These are phyloP conservation scores for Rhyacophila brunnea DNA, from an alignment of 1,140 invertebrate species.

Conservation along the genomic window DNA sequence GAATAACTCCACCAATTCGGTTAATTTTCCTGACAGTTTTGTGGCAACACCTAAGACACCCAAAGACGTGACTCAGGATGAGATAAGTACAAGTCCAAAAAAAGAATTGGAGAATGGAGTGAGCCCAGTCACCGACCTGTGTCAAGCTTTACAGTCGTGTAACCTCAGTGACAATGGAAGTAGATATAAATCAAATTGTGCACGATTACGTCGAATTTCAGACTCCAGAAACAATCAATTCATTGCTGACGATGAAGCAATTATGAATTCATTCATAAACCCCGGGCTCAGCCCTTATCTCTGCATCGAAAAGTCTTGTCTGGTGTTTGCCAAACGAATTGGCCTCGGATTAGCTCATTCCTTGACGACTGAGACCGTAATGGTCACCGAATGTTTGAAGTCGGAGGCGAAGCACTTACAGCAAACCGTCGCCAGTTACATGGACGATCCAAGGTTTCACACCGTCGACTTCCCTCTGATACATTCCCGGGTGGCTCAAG, in stretches of 20 bases:
- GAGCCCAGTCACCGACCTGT: slow-evolving; percentile 59
- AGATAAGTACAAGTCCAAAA: slow-evolving; percentile 10
- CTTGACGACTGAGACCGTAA: slow-evolving; percentile 44
- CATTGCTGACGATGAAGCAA: slow-evolving; percentile 16
- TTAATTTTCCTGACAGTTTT: slow-evolving; percentile 44
- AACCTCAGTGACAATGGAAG: slow-evolving; percentile 46
- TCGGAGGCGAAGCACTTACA: slow-evolving; percentile 65
- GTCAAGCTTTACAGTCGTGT: slow-evolving; percentile 54
- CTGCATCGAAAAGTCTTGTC: slow-evolving; percentile 64
- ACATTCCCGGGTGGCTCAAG: slow-evolving; percentile 60
- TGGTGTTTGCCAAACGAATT: slow-evolving; percentile 66
- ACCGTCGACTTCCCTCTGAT: slow-evolving; percentile 61
- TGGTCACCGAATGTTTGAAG: slow-evolving; percentile 52
- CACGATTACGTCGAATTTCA: neutral
- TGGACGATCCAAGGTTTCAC: slow-evolving; percentile 61
- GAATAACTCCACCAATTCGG: slow-evolving; percentile 40
- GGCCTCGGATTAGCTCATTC: slow-evolving; percentile 50
- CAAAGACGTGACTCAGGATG: slow-evolving; percentile 1
- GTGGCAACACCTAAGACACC: slow-evolving; percentile 23
- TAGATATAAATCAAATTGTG: slow-evolving; percentile 21
- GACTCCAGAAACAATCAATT: slow-evolving; percentile 12
- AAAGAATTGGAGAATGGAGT: slow-evolving; percentile 36
- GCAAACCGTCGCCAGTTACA: slow-evolving; percentile 64
- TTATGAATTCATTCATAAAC: slow-evolving; percentile 36
- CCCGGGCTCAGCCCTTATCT: slow-evolving; percentile 55